Evolutionary conservation across 2,888 invertebrate species (phyloP), one percentile per base, ranked within the genome.

Genomic region (Eristalis arbustorum): DNA sequence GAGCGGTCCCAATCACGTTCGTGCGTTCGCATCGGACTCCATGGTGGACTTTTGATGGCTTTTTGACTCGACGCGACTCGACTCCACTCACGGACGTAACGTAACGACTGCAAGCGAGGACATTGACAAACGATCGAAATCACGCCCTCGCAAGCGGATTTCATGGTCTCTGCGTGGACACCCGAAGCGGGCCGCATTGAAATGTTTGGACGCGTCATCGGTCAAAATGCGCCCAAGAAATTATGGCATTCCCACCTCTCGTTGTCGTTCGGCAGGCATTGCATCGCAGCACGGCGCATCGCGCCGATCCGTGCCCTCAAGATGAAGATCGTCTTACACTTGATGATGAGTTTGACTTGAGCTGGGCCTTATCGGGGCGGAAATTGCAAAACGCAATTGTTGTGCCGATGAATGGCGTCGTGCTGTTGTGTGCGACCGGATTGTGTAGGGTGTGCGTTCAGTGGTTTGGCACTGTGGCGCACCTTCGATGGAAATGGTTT

Each of bases 51-150:
- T 74, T 74, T 83, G 82, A 83, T 87, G 82, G 67, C 66, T 69
- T 68, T 85, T 77, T 77, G 23, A 28, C 14, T 56, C 37, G 62
- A n/a, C n/a, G n/a, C 2, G 25, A 10, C 14, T 34, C 31, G 59
- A n/a, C n/a, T n/a, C n/a, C n/a, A n/a, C n/a, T n/a, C n/a, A n/a
- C n/a, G 49, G 67, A n/a, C 34, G 10, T 31, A 22, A 28, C 8
- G 31, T n/a, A 28, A 64, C 62, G 64, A 6, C 10, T 40, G 56
- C 23, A n/a, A 13, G 22, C 61, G 64, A 64, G 63, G 85, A 87
- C 87, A 83, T 87, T 87, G 87, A 87, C 87, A 87, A 87, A 87
- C 87, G 87, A 87, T 87, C 79, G 83, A 87, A 87, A 87, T 87
- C 87, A 87, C 87, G 87, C 87, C 87, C 87, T 87, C 87, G 67